Evolutionary conservation across 2,888 invertebrate genomes (phyloP).

Genomic region (Cetonia aurata): DNA sequence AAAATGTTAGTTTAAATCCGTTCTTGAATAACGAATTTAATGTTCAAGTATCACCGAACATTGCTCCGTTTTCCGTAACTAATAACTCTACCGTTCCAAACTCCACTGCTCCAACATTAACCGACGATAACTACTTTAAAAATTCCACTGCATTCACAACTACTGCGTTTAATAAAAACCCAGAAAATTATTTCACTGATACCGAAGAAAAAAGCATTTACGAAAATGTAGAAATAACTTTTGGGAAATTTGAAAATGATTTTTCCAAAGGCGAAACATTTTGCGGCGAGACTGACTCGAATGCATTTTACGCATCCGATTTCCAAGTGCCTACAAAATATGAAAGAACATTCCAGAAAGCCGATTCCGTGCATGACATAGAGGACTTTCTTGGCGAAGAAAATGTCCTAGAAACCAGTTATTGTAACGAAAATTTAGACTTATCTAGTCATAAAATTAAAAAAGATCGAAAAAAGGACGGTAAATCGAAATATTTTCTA

Average conservation of each 20-base stretch:
- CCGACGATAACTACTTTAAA: conserved; percentile 23
- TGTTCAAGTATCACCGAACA: conserved; percentile 49
- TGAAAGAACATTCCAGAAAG: conserved; percentile 40
- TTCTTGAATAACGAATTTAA: conserved; percentile 57
- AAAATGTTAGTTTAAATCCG: conserved; percentile 57
- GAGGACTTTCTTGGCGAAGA: conserved; percentile 35
- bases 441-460: conserved; percentile 12
- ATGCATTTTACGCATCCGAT: conserved; percentile 42
- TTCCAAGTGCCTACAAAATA: conserved; percentile 48
- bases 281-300: conserved; percentile 31
- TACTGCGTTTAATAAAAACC: conserved; percentile 13
- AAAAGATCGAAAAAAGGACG: conserved; percentile 64
- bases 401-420: conserved; percentile 33
- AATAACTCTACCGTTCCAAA: conserved; percentile 59
- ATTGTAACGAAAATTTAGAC: conserved; percentile 31
- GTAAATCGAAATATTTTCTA: conserved; percentile 68
- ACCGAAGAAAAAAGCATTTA: conserved; percentile 47
- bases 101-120: conserved; percentile 1
- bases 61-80: conserved; percentile 59
- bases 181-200: conserved; percentile 24
- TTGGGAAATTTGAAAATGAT: conserved; percentile 43
- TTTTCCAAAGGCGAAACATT: conserved; percentile 24
- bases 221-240: conserved; percentile 55
- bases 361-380: conserved; percentile 48
- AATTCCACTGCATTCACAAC: conserved; percentile 6